Base-by-base conservation (phyloP, 2,888 invertebrate genomes). In the Drosophila picticornis region DNA sequence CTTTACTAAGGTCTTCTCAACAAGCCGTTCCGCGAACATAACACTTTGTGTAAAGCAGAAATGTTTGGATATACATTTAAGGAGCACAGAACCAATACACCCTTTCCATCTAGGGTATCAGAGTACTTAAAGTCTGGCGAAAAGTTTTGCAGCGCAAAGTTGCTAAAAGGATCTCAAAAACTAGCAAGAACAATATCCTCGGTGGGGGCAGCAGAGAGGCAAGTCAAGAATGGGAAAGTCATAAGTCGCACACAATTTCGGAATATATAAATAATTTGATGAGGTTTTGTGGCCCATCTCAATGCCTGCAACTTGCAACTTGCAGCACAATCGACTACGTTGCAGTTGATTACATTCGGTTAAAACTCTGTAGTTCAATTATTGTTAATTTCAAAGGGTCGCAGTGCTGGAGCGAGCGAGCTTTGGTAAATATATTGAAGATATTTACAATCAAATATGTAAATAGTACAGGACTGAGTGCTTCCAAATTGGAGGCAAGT, bases 131-230 rank as follows among this genome's bases (percentile, higher is more conserved):
- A 36, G 48, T 38, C 9, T 25, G 53, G 32, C 27, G 36, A 53
- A 74, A 74, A 74, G 50, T 71, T 75, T 59, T 34, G 22, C 55
- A 46, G 62, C 62, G 25, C 53, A 46, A 70, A 75, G 56, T 67
- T 74, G 32, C 22, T n/a, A 31, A 62, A 59, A 58, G 38, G 56
- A 29, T 22, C 50, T 13, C 19, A 25, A 60, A 67, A 60, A 67
- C 55, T 36, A 61, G 51, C n/a, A 43, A 27, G 27, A 31, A 48
- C 32, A 56, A 46, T 46, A 22, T 46, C 16, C 46, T 16, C 22
- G 16, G 2, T 9, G 7, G 46, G 46, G 22, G 4, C n/a, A 22
- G 2, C 19, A 13, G 22, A 22, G 16, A 22, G 51, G 4, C 3
- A 16, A 11, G 51, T 51, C 19, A 11, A n/a, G 19, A 29, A 40